Conservation (phyloP, 2,113 vertebrate species). For the Alexandromys fortis region DNA sequence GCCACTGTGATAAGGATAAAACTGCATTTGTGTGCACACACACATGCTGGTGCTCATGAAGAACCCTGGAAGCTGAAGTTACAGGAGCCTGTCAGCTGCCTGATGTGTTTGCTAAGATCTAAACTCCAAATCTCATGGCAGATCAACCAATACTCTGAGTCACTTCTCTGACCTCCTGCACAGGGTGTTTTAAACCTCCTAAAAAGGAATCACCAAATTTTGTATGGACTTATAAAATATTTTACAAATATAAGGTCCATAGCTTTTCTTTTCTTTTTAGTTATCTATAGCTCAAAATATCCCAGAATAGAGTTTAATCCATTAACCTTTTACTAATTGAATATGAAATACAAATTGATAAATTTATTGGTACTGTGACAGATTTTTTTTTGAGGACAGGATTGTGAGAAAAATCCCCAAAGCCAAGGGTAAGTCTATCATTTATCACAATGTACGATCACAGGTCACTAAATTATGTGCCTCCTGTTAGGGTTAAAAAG, state of each 20-base stretch:
- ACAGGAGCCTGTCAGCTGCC: not conserved
- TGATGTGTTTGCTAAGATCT: not conserved
- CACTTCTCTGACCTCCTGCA: not conserved
- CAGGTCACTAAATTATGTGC: not conserved
- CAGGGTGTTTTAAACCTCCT: not conserved
- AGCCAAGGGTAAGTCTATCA: not conserved
- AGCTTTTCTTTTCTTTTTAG: conserved; percentile 19
- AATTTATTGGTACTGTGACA: not conserved
- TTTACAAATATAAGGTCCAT: not conserved
- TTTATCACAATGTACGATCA: not conserved
- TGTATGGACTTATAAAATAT: not conserved
- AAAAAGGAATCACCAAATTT: not conserved
- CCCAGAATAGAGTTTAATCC: not conserved
- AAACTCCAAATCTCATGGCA: not conserved
- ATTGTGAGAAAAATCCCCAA: not conserved
- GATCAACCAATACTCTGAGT: not conserved
- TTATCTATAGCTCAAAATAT: not conserved
- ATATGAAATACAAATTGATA: not conserved
- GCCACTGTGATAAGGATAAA: not conserved
- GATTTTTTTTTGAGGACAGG: not conserved
- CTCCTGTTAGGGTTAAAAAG: not conserved
- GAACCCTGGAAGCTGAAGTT: not conserved
- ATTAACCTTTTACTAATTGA: conserved; percentile 46
- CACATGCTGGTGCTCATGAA: not conserved
- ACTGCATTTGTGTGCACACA: not conserved